Percentiles rank a stretch among this genome's conserved stretches.
phyloP scores from a whole-genome alignment of 2,113 vertebrate genomes.

The Agelaius tricolor region DNA sequence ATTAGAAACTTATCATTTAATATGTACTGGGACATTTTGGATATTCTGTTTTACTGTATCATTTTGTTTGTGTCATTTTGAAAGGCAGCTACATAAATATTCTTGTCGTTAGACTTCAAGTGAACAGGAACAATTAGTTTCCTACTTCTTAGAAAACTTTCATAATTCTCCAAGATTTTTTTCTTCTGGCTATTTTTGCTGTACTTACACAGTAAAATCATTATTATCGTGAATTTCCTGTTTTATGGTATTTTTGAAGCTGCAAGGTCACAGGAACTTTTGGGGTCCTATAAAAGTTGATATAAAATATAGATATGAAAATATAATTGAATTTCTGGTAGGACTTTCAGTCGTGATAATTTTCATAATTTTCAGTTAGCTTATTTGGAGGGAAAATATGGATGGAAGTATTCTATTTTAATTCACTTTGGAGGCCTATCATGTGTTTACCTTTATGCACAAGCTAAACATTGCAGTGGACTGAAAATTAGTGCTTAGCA shows the following conservation, averaged over 20 bases:
- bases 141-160: neutral
- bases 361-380: neutral
- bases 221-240: neutral
- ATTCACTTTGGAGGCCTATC: neutral
- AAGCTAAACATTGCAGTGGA: neutral
- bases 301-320: neutral
- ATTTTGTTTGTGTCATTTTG: neutral
- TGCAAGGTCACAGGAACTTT: neutral
- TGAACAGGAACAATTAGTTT: neutral
- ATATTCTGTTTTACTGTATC: neutral
- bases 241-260: neutral
- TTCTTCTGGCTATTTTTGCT: neutral
- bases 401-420: neutral
- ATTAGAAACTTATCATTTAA: neutral
- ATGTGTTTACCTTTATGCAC: neutral
- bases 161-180: neutral
- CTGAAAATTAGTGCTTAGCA: neutral
- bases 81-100: neutral
- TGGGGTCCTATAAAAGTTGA: neutral
- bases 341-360: neutral
- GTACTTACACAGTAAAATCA: neutral
- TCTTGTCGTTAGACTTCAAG: neutral
- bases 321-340: neutral
- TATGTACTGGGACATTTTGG: neutral
- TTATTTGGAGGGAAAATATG: neutral